phyloP scores from a whole-genome alignment of 2,888 invertebrate genomes.

The Euplexia lucipara region DNA sequence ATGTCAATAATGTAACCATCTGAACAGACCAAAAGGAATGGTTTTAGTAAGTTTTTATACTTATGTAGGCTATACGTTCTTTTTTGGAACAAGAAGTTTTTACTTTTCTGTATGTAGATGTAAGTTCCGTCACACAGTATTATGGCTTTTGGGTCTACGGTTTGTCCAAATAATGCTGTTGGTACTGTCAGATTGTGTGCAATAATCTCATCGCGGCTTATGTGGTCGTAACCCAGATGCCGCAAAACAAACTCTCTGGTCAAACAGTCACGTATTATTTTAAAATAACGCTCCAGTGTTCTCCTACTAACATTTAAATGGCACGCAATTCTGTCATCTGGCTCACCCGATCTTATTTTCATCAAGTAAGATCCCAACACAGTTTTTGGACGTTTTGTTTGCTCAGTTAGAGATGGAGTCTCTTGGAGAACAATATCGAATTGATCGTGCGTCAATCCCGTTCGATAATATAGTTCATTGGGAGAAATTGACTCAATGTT shows the following conservation, averaged over 20 bases:
- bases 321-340: constrained; percentile 3
- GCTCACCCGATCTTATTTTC: constrained; percentile 1
- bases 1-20: no score
- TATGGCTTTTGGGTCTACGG: constrained; percentile 12
- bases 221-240: constrained; percentile 15
- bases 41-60: no score
- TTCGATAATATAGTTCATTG: constrained; percentile 3
- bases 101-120: constrained; percentile 3
- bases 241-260: constrained; percentile 14
- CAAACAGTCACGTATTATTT: constrained; percentile 11
- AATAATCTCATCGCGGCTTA: constrained; percentile 15
- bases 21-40: no score
- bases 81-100: constrained; percentile 3
- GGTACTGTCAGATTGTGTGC: constrained; percentile 4
- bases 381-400: constrained; percentile 3
- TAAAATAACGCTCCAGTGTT: constrained; percentile 7
- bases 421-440: constrained; percentile 4
- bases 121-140: constrained; percentile 6
- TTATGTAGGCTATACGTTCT: no score
- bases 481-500: constrained; percentile 1
- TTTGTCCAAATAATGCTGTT: constrained; percentile 9
- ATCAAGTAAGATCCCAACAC: constrained; percentile 1
- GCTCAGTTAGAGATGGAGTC: constrained; percentile 5
- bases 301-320: constrained; percentile 2
- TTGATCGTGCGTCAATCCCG: constrained; percentile 5